Evolutionary conservation across 2,113 vertebrate species (phyloP).

Genomic region (Chlorodrepanis virens): DNA sequence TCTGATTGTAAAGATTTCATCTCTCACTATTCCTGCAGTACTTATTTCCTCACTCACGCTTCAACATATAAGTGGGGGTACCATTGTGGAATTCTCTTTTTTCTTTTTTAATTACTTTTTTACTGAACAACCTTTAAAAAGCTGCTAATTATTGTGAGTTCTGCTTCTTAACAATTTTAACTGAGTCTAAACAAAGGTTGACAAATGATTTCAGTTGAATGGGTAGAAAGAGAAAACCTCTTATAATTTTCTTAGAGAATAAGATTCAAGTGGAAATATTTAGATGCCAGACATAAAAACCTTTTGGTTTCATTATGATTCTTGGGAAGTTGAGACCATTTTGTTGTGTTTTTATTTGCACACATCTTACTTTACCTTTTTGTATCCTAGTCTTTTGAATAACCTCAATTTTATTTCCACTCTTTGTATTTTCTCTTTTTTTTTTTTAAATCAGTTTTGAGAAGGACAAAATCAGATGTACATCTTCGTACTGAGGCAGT

Average conservation of each 20-base stretch:
- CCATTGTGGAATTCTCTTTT: not conserved
- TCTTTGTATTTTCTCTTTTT: not conserved
- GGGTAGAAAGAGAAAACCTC: not conserved
- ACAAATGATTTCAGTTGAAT: not conserved
- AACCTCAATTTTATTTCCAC: not conserved
- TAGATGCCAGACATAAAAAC: not conserved
- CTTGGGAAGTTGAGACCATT: not conserved
- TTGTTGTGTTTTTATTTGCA: not conserved
- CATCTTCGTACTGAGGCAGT: not conserved
- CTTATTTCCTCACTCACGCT: not conserved
- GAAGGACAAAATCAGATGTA: not conserved
- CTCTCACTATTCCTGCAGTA: not conserved
- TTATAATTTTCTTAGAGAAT: not conserved
- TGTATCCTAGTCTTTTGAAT: not conserved
- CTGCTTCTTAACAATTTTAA: not conserved
- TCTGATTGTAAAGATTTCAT: not conserved
- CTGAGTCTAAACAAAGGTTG: not conserved
- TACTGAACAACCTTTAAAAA: not conserved
- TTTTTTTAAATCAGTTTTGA: not conserved
- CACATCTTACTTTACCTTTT: not conserved
- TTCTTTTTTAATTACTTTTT: not conserved
- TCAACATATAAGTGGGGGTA: not conserved
- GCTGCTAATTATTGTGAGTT: not conserved
- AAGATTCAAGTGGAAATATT: not conserved
- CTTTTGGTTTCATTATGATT: not conserved